A percentile compares a stretch with the other conserved stretches of the same genome.
Conservation (phyloP, 1,140 invertebrate genomes). For the Aphelinus certus region DNA sequence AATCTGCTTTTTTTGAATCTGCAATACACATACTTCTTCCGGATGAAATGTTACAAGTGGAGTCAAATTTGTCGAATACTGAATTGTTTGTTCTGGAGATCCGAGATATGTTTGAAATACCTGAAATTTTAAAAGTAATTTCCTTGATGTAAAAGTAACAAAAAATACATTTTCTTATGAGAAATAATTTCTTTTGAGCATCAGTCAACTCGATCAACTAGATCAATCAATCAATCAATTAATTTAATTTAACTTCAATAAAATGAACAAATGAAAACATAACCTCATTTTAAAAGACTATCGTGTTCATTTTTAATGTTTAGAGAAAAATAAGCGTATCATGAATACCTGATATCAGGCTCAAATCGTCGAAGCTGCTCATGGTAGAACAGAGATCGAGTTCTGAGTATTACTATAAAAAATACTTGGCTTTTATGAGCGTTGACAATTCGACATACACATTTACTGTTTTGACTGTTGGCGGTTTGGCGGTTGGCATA, state of each 20-base stretch:
- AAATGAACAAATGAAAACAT: not conserved
- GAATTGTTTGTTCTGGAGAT: slow-evolving; percentile 44
- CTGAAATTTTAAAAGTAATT: slow-evolving; percentile 42
- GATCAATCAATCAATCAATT: no score
- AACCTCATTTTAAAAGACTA: slow-evolving; percentile 7
- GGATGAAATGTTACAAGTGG: slow-evolving; percentile 37
- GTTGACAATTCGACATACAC: no score
- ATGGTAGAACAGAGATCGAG: slow-evolving; percentile 28
- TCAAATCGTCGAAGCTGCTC: slow-evolving; percentile 46
- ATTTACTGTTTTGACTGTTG: no score
- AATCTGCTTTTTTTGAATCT: slow-evolving; percentile 27
- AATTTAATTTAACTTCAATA: slow-evolving; percentile 5
- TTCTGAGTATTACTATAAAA: no score
- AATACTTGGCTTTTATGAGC: no score
- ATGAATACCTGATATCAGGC: slow-evolving; percentile 46
- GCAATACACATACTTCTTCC: slow-evolving; percentile 22
- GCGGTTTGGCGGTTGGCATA: no score
- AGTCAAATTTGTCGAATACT: slow-evolving; percentile 42
- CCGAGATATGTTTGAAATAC: slow-evolving; percentile 49
- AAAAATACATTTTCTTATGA: no score
- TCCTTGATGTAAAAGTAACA: no score
- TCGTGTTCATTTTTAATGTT: not conserved
- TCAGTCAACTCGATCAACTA: no score
- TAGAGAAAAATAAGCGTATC: not conserved
- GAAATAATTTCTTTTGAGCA: no score